phyloP scores from a whole-genome alignment of 2,113 vertebrate genomes.

The Ochotona curzoniae region DNA sequence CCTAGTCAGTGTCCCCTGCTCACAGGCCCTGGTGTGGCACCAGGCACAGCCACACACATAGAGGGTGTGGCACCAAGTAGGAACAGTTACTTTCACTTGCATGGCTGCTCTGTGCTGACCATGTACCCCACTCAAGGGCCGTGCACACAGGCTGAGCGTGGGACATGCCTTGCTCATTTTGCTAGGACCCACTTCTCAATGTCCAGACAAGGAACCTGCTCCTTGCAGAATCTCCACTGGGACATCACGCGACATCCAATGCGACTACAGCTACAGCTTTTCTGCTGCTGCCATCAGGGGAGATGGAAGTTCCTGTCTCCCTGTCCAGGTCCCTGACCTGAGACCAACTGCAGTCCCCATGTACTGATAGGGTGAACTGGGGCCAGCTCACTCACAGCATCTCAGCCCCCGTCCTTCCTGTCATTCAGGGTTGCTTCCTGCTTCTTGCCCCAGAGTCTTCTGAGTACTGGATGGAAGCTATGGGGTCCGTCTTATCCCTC shows the following conservation, averaged over 20 bases:
- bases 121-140: rapidly evolving
- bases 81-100: neutral
- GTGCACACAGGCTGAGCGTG: neutral
- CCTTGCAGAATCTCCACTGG: neutral
- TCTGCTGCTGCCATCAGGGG: neutral
- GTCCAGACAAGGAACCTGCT: neutral
- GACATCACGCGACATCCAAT: neutral
- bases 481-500: neutral
- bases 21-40: neutral
- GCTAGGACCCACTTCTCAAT: neutral
- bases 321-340: neutral
- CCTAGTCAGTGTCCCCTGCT: too few relatives aligned
- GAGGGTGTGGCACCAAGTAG: neutral
- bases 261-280: neutral
- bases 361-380: neutral
- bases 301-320: neutral
- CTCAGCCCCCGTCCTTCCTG: neutral
- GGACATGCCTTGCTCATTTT: neutral
- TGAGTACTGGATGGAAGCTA: neutral
- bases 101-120: neutral
- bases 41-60: neutral
- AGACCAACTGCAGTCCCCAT: neutral
- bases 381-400: too few relatives aligned
- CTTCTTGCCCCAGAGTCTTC: neutral
- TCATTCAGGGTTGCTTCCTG: neutral